phyloP scores from a whole-genome alignment of 2,113 vertebrate genomes.

The Mirza zaza region DNA sequence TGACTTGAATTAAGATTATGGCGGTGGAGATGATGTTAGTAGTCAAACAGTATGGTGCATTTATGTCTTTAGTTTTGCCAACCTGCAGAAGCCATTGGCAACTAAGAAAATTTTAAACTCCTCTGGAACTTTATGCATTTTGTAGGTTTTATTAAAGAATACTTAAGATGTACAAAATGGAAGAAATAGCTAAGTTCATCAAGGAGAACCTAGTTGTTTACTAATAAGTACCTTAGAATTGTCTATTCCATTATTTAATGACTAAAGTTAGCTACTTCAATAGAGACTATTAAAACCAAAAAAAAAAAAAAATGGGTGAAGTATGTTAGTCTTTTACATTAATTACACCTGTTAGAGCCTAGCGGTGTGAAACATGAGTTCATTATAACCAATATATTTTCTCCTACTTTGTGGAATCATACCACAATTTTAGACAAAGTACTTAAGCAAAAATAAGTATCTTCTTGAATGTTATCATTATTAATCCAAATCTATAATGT shows the following conservation, averaged over 20 bases:
- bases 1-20: background rate
- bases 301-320: background rate
- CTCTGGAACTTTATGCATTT: background rate
- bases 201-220: background rate
- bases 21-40: background rate
- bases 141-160: background rate
- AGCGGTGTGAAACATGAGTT: background rate
- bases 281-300: conserved; percentile 8
- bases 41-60: background rate
- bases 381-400: background rate
- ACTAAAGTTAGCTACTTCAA: background rate
- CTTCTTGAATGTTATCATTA: background rate
- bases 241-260: conserved; percentile 10
- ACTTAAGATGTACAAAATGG: background rate
- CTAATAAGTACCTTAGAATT: conserved; percentile 11
- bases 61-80: conserved; percentile 18
- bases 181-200: background rate
- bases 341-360: background rate
- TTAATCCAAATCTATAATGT: background rate
- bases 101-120: background rate
- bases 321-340: background rate
- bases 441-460: conserved; percentile 4
- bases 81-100: background rate
- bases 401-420: conserved; percentile 1
- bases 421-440: background rate